phyloP scores from a whole-genome alignment of 2,113 vertebrate genomes.

The Hippotragus niger region DNA sequence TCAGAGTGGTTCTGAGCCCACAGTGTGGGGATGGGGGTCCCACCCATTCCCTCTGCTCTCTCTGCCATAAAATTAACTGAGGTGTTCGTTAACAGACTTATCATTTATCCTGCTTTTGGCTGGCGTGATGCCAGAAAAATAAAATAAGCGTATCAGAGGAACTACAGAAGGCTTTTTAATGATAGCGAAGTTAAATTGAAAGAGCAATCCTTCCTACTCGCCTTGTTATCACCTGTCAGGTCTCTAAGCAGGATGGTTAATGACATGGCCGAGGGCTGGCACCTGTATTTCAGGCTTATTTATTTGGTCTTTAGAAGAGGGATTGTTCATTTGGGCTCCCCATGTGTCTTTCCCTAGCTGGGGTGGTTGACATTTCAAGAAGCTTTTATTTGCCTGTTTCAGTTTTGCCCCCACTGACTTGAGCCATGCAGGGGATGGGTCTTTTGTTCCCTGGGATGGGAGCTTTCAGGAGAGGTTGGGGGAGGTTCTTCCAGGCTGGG shows the following conservation, averaged over 20 bases:
- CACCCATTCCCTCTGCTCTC: conserved; percentile 15
- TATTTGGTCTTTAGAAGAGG: neutral
- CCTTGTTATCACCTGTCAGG: neutral
- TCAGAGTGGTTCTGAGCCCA: conserved; percentile 34
- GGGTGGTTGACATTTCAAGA: conserved; percentile 18
- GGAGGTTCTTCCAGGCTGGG: neutral
- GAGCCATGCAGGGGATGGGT: too few species aligned
- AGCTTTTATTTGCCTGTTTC: neutral
- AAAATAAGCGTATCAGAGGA: conserved; percentile 34
- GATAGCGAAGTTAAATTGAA: conserved; percentile 33
- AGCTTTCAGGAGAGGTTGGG: neutral
- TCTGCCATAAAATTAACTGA: conserved; percentile 53
- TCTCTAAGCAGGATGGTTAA: conserved; percentile 27
- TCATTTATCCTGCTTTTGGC: conserved; percentile 57
- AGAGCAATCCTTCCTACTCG: conserved; percentile 31
- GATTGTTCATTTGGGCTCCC: neutral
- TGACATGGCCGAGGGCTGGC: neutral
- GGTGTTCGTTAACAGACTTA: conserved; percentile 31
- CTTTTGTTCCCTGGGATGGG: neutral
- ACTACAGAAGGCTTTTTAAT: conserved; percentile 52
- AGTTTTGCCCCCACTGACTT: neutral
- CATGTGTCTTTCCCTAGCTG: neutral
- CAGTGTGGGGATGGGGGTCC: neutral
- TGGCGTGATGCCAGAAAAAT: conserved; percentile 37
- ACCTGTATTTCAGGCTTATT: conserved; percentile 5